Base-by-base conservation (phyloP, 2,888 invertebrate species). In the Ariolimax columbianus region DNA sequence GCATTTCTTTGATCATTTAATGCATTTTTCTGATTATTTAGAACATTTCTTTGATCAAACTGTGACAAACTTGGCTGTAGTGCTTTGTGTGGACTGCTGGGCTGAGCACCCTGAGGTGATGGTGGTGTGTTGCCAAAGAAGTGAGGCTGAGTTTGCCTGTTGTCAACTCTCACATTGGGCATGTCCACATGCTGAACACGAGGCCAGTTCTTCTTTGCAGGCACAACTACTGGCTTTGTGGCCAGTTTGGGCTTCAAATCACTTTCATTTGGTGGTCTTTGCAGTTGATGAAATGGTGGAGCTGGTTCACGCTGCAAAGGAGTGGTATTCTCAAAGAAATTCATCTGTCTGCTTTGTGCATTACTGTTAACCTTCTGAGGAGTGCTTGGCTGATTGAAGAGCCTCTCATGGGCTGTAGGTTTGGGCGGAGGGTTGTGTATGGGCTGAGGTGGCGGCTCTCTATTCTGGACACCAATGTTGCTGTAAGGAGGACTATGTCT, bases 321-420 rank as follows among this genome's bases (percentile, higher is more conserved):
- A 30, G 86, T 84, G 26, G 93, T 91, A 87, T 92, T 92, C 87
- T 92, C 91, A 86, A 92, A 93, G 85, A 92, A 91, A 79, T 91
- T 89, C n/a, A 90, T 91, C 87, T 92, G 92, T 47, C 89, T 86
- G 36, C 89, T 85, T 70, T 91, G 89, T 86, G 90, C 90, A 36
- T 89, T 89, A 30, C 92, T 92, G 82, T 92, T 92, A 83, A 93
- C 90, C 75, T 73, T 85, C 77, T 77, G 83, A 47, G 70, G 85
- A 0, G 40, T 43, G 9, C 63, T 77, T 47, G 77, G 83, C 68
- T 83, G 81, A 38, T 75, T 83, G 51, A 87, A 87, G 38, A 87
- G 85, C 26, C 87, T 73, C 55, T 87, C 83, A n/a, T 86, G 85
- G 11, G 87, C 87, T 51, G 85, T 83, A 40, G 85, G 81, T 63